These are phyloP conservation scores for Drosophila auraria DNA, from an alignment of 1,140 invertebrate genomes.

Conservation along the genomic window DNA sequence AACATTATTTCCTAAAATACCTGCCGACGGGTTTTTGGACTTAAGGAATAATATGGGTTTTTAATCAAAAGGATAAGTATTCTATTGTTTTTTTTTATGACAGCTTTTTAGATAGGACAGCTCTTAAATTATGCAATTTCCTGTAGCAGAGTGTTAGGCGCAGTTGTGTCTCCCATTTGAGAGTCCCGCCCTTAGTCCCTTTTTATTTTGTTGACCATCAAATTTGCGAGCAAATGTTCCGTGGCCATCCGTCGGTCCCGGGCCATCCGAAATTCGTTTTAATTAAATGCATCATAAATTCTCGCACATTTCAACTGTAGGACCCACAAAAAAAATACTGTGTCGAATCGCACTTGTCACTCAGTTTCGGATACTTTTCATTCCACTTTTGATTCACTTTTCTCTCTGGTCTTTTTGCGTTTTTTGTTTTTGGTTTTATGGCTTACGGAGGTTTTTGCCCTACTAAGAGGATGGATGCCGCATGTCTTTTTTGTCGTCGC, in stretches of 20 bases:
- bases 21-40: too few relatives aligned
- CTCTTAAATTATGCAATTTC: background rate
- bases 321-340: conserved; percentile 25
- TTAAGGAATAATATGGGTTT: background rate
- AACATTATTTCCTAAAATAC: background rate
- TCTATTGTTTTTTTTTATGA: too few relatives aligned
- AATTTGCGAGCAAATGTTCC: conserved; percentile 35
- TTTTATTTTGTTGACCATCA: conserved; percentile 36
- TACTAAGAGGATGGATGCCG: conserved; percentile 25
- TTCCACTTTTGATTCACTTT: conserved; percentile 47
- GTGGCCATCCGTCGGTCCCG: background rate
- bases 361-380: conserved; percentile 42
- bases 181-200: conserved; percentile 26
- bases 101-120: too few relatives aligned
- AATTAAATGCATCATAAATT: conserved; percentile 66
- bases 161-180: conserved; percentile 15
- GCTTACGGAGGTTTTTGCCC: conserved; percentile 42
- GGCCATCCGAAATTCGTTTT: conserved; percentile 37
- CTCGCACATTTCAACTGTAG: conserved; percentile 42
- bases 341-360: conserved; percentile 49
- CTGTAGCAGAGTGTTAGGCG: conserved; percentile 40
- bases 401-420: conserved; percentile 39
- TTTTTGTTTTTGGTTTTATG: conserved; percentile 16
- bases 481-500: conserved; percentile 37
- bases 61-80: background rate